Conservation (phyloP, 2,888 invertebrate genomes). For the Clepsis dumicolana region DNA sequence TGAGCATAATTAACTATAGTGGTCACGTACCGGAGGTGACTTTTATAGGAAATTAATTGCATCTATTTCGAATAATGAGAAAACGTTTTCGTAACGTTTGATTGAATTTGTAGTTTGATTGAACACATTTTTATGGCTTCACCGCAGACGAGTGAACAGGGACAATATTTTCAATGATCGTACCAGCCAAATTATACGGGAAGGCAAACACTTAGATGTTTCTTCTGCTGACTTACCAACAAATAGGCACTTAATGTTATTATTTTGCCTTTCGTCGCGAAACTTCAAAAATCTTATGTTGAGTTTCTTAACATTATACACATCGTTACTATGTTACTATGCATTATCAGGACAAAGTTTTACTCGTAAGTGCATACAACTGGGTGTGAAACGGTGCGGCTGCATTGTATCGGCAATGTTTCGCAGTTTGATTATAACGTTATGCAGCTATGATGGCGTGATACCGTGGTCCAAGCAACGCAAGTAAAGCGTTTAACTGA, state of each 20-base stretch:
- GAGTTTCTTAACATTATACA: too few species aligned
- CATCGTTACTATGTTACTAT: background rate
- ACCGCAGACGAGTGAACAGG: background rate
- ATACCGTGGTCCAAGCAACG: background rate
- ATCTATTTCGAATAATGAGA: background rate
- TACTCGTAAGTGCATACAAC: conserved; percentile 2
- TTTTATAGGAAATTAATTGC: conserved; percentile 24
- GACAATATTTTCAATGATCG: too few species aligned
- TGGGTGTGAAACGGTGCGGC: conserved; percentile 19
- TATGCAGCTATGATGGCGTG: conserved; percentile 17
- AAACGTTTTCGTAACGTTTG: background rate
- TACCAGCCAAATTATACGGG: too few species aligned
- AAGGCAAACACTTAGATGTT: too few species aligned
- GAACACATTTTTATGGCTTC: background rate
- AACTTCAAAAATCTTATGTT: too few species aligned
- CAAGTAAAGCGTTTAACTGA: background rate
- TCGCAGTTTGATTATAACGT: conserved; percentile 50
- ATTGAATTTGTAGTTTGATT: background rate
- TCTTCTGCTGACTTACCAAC: too few species aligned
- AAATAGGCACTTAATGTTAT: too few species aligned
- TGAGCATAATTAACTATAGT: conserved; percentile 74
- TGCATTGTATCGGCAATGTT: conserved; percentile 32
- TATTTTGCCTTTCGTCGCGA: too few species aligned
- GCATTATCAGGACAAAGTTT: conserved; percentile 18
- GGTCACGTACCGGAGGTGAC: conserved; percentile 57